A percentile compares a stretch with the other conserved stretches of the same genome.
These are phyloP conservation scores for Miichthys miiuy DNA, from an alignment of 2,797 vertebrate genomes.

Conservation along the genomic window DNA sequence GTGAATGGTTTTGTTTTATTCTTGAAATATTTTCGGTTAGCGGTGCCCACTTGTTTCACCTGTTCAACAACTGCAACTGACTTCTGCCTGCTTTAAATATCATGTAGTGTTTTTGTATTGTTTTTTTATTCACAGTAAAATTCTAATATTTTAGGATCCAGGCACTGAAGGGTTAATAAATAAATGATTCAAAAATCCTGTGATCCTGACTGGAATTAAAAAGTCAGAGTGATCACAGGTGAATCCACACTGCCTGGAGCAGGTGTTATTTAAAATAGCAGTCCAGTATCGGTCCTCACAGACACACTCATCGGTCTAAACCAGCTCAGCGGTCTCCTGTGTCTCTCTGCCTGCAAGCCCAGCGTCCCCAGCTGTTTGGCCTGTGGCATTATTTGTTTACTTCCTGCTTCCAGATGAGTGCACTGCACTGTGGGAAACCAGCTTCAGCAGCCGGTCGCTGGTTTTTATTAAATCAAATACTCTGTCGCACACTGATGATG, in stretches of 20 bases:
- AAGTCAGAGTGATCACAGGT: not conserved
- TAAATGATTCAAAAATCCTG: too few species aligned
- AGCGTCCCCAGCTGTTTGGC: conserved; percentile 71
- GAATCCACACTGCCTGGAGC: conserved; percentile 9
- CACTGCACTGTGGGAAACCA: conserved; percentile 61
- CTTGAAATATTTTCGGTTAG: too few species aligned
- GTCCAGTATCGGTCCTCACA: conserved; percentile 8
- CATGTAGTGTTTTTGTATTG: not conserved
- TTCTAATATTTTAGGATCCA: not conserved
- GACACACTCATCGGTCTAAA: conserved; percentile 14
- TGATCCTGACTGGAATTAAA: not conserved
- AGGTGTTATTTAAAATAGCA: conserved; percentile 18
- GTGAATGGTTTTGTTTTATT: too few species aligned
- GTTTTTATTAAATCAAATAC: conserved; percentile 67
- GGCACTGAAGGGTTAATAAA: too few species aligned
- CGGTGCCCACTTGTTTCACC: too few species aligned
- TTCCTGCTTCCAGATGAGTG: conserved; percentile 68
- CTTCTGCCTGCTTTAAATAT: not conserved
- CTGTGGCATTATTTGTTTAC: conserved; percentile 77
- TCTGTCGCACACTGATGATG: conserved; percentile 59
- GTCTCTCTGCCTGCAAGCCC: conserved; percentile 46
- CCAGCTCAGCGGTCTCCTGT: conserved; percentile 16
- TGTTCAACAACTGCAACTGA: too few species aligned
- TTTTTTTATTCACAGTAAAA: too few species aligned
- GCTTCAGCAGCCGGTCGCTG: conserved; percentile 31